Base-by-base conservation (phyloP, 2,797 vertebrate genomes). In the Oreortyx pictus region DNA sequence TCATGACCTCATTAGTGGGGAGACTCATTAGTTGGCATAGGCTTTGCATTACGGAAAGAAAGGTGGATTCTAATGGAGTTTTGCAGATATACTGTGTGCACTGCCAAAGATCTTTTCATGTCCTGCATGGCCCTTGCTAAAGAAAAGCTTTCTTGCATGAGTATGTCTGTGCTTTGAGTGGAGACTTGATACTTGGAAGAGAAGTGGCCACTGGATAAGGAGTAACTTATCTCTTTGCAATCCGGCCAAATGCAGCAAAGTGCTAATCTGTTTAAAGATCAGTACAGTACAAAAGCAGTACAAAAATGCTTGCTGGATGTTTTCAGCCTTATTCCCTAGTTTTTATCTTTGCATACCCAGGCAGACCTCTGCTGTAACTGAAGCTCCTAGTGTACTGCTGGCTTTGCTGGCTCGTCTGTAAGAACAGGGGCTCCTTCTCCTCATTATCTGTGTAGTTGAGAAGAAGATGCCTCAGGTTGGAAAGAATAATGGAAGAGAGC, bases 241-340 rank as follows among this genome's bases (percentile, higher is more conserved):
- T 93, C 91, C 91, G 52, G 85, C 77, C 44, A 84, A 91, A 93
- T 93, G 89, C 96, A 89, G 57, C 82, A 76, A 82, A 82, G 52
- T 62, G 73, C 29, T 81, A 90, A 93, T 13, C 44, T 90, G 67
- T 61, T 91, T 84, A 79, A 91, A 92, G 71, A 64, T 73, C 8
- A 6, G 37, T 37, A 37, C 37, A 37, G 37, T 37, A 37, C 37
- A 37, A 37, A 37, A 33, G 37, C 79, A 74, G 81, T 84, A 94
- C n/a, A 80, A 49, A 86, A 64, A 71, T 59, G 52, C 20, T 91
- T 74, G 70, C 76, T 89, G 59, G 50, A 60, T 88, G 85, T 70
- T 92, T 81, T 77, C 79, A 83, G 66, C 50, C 59, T 62, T 68
- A 62, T 70, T 93, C 76, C 43, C 66, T 83, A 8, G 70, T 56